A percentile compares a stretch with the other conserved stretches of the same genome.
Evolutionary conservation across 2,797 vertebrate species (phyloP).

Genomic region (Tapirus indicus): DNA sequence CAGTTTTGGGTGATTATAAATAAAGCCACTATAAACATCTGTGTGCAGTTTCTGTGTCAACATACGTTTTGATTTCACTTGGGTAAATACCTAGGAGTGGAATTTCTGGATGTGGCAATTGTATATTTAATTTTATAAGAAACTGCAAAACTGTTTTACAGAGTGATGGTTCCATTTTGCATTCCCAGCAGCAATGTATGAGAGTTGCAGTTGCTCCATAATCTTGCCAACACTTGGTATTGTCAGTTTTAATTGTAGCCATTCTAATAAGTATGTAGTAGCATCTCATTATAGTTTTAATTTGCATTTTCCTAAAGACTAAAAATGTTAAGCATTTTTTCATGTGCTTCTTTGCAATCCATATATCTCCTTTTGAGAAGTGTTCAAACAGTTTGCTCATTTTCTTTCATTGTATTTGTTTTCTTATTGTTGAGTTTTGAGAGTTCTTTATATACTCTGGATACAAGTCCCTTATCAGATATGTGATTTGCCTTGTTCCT

Average conservation of each 20-base stretch:
- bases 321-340: not conserved
- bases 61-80: not conserved
- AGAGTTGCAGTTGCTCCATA: not conserved
- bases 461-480: not conserved
- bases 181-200: not conserved
- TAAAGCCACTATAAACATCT: not conserved
- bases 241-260: not conserved
- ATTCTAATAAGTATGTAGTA: not conserved
- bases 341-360: not conserved
- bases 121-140: not conserved
- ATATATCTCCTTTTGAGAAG: not conserved
- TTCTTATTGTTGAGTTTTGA: conserved; percentile 20
- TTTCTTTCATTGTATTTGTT: not conserved
- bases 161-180: too few relatives aligned
- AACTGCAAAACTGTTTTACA: not conserved
- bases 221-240: not conserved
- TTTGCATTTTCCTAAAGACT: not conserved
- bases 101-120: not conserved
- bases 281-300: not conserved
- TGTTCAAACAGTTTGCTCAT: not conserved
- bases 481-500: not conserved
- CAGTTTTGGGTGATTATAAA: not conserved
- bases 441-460: not conserved
- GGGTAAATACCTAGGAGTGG: not conserved
- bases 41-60: not conserved